Percentiles rank a stretch among this genome's conserved stretches.
Evolutionary conservation across 1,140 invertebrate species (phyloP).

Genomic region (Pomacea maculata): DNA sequence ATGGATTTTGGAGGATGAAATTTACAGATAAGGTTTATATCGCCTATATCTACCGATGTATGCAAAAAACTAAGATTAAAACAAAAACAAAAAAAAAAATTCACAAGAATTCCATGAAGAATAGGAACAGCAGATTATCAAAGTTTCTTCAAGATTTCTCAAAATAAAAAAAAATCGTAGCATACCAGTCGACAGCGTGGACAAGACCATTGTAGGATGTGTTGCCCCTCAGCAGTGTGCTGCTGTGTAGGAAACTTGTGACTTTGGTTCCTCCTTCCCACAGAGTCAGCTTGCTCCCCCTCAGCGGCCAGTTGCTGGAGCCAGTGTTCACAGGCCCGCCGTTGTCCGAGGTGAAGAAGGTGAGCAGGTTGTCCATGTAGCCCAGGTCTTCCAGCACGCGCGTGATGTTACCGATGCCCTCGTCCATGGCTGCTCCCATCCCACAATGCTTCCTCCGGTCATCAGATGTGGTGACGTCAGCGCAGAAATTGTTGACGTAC

Average conservation of each 20-base stretch:
- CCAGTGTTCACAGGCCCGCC: neutral
- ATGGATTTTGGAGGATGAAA: no score
- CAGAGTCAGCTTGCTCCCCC: neutral
- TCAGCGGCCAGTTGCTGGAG: conserved; percentile 13
- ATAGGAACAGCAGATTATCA: neutral
- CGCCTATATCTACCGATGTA: no score
- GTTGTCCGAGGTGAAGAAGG: conserved; percentile 54
- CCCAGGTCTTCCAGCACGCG: conserved; percentile 55
- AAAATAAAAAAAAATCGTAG: neutral
- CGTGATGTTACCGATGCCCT: conserved; percentile 45
- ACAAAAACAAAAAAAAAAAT: no score
- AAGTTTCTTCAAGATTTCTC: neutral
- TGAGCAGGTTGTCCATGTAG: conserved; percentile 47
- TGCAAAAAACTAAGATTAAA: no score
- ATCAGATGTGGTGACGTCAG: neutral
- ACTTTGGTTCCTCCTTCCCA: conserved; percentile 19
- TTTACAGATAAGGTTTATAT: no score
- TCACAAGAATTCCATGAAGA: no score
- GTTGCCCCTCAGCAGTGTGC: neutral
- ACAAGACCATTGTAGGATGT: conserved; percentile 4
- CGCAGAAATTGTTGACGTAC: conserved; percentile 35
- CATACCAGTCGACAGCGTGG: conserved; percentile 9
- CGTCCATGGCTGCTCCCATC: conserved; percentile 48
- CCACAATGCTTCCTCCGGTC: conserved; percentile 16
- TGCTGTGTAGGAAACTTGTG: neutral